A percentile compares a stretch with the other conserved stretches of the same genome.
These are phyloP conservation scores for Hydropsyche betteni DNA, from an alignment of 2,888 invertebrate species.

Conservation along the genomic window DNA sequence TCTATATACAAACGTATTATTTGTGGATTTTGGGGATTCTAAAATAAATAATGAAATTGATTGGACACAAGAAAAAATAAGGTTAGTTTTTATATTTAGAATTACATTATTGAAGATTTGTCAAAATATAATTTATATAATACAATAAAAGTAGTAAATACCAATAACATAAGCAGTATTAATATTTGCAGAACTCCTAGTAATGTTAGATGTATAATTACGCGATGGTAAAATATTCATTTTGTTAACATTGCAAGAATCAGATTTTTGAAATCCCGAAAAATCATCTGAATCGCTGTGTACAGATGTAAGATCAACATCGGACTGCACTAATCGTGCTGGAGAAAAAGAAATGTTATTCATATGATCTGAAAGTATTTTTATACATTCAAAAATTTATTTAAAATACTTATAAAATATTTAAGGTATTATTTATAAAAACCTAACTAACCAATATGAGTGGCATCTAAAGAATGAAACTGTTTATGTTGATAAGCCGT, in stretches of 20 bases:
- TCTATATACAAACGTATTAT: constrained; percentile 60
- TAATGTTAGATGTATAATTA: constrained; percentile 59
- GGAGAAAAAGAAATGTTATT: constrained; percentile 47
- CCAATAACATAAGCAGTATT: constrained; percentile 61
- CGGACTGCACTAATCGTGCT: constrained; percentile 54
- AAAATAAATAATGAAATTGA: not conserved
- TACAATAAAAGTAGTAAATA: constrained; percentile 35
- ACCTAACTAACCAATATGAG: constrained; percentile 50
- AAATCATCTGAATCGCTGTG: constrained; percentile 65
- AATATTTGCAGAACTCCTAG: constrained; percentile 53
- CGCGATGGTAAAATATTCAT: constrained; percentile 64
- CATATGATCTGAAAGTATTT: constrained; percentile 43
- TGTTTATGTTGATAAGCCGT: constrained; percentile 57
- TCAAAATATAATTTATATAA: no score
- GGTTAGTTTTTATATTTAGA: no score
- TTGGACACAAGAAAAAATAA: no score
- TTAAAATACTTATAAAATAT: not conserved
- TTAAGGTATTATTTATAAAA: not conserved
- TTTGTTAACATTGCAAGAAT: constrained; percentile 64
- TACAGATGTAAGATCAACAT: constrained; percentile 60
- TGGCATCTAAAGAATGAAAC: constrained; percentile 53
- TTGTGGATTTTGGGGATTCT: constrained; percentile 65
- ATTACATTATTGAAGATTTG: no score
- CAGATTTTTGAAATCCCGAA: constrained; percentile 60
- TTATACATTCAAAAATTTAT: not conserved